Evolutionary conservation across 1,140 invertebrate genomes (phyloP), one percentile per base, ranked within the genome.

Genomic region (Cotesia chilonis): DNA sequence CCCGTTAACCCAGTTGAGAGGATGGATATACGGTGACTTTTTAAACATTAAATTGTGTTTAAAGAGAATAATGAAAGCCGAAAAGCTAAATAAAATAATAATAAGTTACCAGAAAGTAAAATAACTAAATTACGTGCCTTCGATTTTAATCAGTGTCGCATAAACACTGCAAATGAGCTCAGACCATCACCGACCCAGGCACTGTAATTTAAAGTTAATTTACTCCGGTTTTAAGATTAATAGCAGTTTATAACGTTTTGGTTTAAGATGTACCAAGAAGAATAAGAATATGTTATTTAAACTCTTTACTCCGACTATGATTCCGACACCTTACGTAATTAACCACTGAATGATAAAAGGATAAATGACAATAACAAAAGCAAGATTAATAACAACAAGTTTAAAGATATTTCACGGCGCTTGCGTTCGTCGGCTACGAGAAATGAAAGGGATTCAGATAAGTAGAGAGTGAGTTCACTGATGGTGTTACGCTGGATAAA

Each of bases 121-220:
- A 73, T 75, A 78, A 76, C 78, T 9, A 47, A 77, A 73, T 76
- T 74, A 75, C 67, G 57, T 77, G 73, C 76, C 73, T 77, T 80
- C 79, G 72, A 76, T 79, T 79, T 77, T 83, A 80, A 82, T 82
- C 80, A 78, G 41, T n/a, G 12, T n/a, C 20, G 47, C 47, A 17
- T 54, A n/a, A 38, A 14, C 5, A 65, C 14, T 65, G 6, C 35
- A 65, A 65, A 65, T 65, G 35, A 47, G 38, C 63, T 47, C 41
- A 47, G 41, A 41, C 38, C 28, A 28, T 28, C 28, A 28, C 28
- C 28, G 28, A 28, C 28, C 28, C 2, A 28, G 28, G 28, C 28
- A 28, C 10, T 12, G 63, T 47, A 12, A 65, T 38, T 14, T 14
- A 47, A 47, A 47, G 41, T 47, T 47, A 47, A 47, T 47, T 47